Conservation (phyloP, 2,797 vertebrate genomes). For the Acipenser oxyrinchus region DNA sequence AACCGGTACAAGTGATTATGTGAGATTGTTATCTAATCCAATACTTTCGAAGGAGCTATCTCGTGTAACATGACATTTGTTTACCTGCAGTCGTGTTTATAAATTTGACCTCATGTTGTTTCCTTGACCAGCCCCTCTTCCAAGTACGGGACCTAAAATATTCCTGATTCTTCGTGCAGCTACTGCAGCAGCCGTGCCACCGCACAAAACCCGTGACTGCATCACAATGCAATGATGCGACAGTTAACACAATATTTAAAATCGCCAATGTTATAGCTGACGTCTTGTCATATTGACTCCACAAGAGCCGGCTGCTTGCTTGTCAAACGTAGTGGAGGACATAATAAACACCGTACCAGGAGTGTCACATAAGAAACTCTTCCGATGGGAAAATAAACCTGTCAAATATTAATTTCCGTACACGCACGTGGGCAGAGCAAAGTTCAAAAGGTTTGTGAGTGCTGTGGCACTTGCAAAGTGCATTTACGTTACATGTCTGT, state of each 20-base stretch:
- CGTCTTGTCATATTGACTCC: conserved; percentile 23
- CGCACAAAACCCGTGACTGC: conserved; percentile 60
- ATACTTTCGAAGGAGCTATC: too few species aligned
- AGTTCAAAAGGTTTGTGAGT: too few species aligned
- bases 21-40: too few species aligned
- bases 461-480: too few species aligned
- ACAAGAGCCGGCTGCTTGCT: conserved; percentile 18
- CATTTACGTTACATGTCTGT: too few species aligned
- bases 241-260: not conserved
- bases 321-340: conserved; percentile 22
- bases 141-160: conserved; percentile 51
- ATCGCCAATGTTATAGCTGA: not conserved
- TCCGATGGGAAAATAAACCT: conserved; percentile 30
- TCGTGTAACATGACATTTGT: not conserved
- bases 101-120: conserved; percentile 55
- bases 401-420: too few species aligned
- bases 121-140: conserved; percentile 51
- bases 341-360: conserved; percentile 40
- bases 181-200: conserved; percentile 41
- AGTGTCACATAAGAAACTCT: conserved; percentile 30
- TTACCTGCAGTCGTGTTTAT: conserved; percentile 61
- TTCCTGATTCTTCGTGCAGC: conserved; percentile 53
- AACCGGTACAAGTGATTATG: too few species aligned
- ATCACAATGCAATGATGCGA: conserved; percentile 38
- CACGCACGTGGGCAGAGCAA: too few species aligned